Conservation (phyloP, 1,140 invertebrate species). For the Orussus abietinus region DNA sequence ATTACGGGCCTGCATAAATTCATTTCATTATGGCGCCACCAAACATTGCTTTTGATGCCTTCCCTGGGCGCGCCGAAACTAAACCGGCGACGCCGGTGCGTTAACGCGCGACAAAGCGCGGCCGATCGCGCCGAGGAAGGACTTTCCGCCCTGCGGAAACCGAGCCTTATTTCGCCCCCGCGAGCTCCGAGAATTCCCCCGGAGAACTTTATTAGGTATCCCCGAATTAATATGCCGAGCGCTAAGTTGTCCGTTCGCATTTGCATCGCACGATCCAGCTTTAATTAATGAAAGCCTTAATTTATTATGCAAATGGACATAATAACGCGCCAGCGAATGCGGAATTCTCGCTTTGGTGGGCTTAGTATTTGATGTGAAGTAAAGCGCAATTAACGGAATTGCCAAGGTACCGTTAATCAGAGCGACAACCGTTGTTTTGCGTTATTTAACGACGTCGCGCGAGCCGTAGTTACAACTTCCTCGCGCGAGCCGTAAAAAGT, state of each 20-base stretch:
- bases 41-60: constrained; percentile 60
- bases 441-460: constrained; percentile 31
- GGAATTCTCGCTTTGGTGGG: constrained; percentile 26
- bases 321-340: constrained; percentile 34
- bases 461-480: too few relatives aligned
- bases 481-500: too few relatives aligned
- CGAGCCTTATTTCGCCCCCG: background rate
- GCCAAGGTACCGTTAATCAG: constrained; percentile 33
- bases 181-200: too few relatives aligned
- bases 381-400: constrained; percentile 31
- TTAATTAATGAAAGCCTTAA: constrained; percentile 40
- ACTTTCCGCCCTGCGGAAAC: background rate
- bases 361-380: constrained; percentile 34
- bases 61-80: constrained; percentile 57
- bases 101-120: constrained; percentile 5
- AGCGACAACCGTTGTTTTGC: constrained; percentile 27
- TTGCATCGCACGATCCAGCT: constrained; percentile 36
- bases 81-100: constrained; percentile 55
- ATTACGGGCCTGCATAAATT: constrained; percentile 65
- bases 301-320: constrained; percentile 45
- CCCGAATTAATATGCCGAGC: constrained; percentile 31
- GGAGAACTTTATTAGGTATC: background rate
- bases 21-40: constrained; percentile 62
- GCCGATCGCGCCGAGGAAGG: constrained; percentile 6
- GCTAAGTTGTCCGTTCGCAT: constrained; percentile 28